Base-by-base conservation (phyloP, 2,888 invertebrate genomes). In the Drosophila basisetae region DNA sequence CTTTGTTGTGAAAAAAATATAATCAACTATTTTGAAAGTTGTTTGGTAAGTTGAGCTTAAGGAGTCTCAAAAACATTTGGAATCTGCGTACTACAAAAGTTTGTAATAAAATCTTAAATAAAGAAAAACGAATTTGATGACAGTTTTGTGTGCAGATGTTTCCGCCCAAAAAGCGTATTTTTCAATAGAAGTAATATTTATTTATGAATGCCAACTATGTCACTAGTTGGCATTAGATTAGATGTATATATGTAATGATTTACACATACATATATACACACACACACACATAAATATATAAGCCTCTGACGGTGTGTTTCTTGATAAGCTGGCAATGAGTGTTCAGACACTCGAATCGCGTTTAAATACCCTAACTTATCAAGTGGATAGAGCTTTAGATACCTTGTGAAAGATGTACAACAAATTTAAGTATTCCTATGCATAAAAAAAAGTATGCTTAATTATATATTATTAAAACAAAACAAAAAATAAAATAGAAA, bases 321-420 rank as follows among this genome's bases (percentile, higher is more conserved):
- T 67, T 80, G 80, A 76, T 78, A 80, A 80, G 71, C 54, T 78
- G 76, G 54, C 73, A 77, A 80, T 79, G 69, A 80, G 60, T 47
- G 53, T 55, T 53, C 58, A 50, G 53, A 56, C 76, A 67, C 50
- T 65, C 65, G 41, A 53, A 28, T 53, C 30, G 55, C 31, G 52
- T 54, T 54, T 33, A 16, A 10, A 61, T 76, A 80, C 77, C 61
- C 66, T n/a, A 50, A 22, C 28, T 33, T 9, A 28, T 7, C 9
- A 1, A 4, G 9, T 13, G 25, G 2, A 30, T 11, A 5, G 41
- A 10, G 30, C 49, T 30, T 35, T 28, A 28, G 0, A n/a, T 18
- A 68, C 31, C 25, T 60, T 2, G 37, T 11, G 4, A 39, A 39
- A 28, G 11, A 18, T 9, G 0, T 7, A 22, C 11, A 30, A 31